Evolutionary conservation across 2,113 vertebrate species (phyloP), one percentile per base, ranked within the genome.

Genomic region (Spizaetus ornatus): DNA sequence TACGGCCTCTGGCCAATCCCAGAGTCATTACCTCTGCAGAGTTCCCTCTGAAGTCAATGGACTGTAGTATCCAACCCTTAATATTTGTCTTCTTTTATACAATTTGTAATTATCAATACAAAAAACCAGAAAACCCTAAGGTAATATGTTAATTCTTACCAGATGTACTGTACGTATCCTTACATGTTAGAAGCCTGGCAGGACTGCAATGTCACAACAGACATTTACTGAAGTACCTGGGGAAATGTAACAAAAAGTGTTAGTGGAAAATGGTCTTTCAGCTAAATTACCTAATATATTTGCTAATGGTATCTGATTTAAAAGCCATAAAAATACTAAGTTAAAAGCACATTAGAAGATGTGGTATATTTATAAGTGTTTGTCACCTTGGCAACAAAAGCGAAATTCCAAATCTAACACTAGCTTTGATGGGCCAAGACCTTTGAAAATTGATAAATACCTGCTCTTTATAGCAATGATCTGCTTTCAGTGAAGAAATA

Each of bases 241-340:
- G 98, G 98, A 98, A 98, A 98, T 97, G 98, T 96, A 98, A 98
- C 98, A 98, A 98, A 98, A 98, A 98, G 97, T 98, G 97, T 98
- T 98, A 98, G 97, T 97, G 95, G 97, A 98, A 98, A 98, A 98
- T 98, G 98, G 98, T 98, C 98, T 98, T 98, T 98, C 98, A 98
- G 98, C 97, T 97, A 98, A 98, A 98, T 98, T 98, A 98, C 98
- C 98, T 98, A 98, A 98, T 98, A 98, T 98, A 98, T 98, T 98
- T 98, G 98, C 98, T 98, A 98, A 98, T 98, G 98, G 98, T 98
- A 98, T 98, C 98, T 98, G 98, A 98, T 98, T 98, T 98, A 98
- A 98, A 98, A 98, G 98, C 98, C 98, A 98, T 98, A 98, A 98
- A 98, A 98, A 98, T 98, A 98, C 98, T 96, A 97, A 98, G 98